Evolutionary conservation across 2,888 invertebrate genomes (phyloP), one percentile per base, ranked within the genome.

Genomic region (Graphium colonna): DNA sequence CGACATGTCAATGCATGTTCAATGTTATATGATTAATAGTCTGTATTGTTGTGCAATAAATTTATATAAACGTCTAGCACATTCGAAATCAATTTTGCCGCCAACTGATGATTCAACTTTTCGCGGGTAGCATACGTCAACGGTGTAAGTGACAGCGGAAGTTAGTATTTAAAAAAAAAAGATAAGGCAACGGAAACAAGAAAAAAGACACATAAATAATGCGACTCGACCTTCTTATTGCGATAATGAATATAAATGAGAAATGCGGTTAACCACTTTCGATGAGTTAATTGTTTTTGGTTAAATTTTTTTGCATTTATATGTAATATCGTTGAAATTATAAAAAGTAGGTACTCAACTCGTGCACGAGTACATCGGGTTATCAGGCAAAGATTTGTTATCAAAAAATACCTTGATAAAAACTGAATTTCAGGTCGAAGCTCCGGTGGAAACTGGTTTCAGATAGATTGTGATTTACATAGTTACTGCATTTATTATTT

Each of bases 1-100:
- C 31, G 33, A 49, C 49, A 49, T 39, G 36, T 40, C 28, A 1
- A n/a, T 13, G 18, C 49, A 5, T 49, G 49, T 49, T n/a, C n/a
- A 7, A 17, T n/a, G n/a, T n/a, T n/a, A n/a, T n/a, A n/a, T 42
- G 42, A 49, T 36, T 42, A 49, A 49, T 42, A 1, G 17, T 49
- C 8, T 12, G n/a, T 31, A 12, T 21, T 18, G 42, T 49, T 31
- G 41, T 18, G 49, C 42, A 49, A 49, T 49, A 49, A 26, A 17
- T 41, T 16, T n/a, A 18, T 5, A 26, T 3, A 26, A 26, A 26
- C 26, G 26, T 26, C 26, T 26, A 3, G 26, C 3, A 26, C 26
- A 7, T 26, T 26, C 26, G 26, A 26, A 3, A 7, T 3, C 26
- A 26, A 26, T 26, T 26, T 26, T 26, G 26, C 26, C 26, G 26